These are phyloP conservation scores for Actenoides hombroni DNA, from an alignment of 2,113 vertebrate genomes.

Conservation along the genomic window DNA sequence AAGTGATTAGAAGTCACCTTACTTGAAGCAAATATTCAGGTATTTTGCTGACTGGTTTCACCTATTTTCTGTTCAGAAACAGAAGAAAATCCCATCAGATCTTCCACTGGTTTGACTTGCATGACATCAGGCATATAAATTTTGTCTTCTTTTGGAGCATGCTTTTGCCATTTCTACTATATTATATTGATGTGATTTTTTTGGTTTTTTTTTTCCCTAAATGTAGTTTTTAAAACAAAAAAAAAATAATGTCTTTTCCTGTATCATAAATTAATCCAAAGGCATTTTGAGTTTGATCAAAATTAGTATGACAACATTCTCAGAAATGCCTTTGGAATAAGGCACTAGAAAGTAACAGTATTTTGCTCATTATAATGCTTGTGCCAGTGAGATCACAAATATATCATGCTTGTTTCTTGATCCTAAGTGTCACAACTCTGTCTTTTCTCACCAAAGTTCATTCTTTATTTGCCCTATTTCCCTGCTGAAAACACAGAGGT, in stretches of 20 bases:
- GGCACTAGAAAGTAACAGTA: neutral
- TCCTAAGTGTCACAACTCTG: neutral
- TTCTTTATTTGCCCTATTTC: neutral
- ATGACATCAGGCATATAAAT: neutral
- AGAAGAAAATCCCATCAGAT: neutral
- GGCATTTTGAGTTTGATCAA: neutral
- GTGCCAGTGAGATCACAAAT: neutral
- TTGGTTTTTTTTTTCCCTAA: neutral
- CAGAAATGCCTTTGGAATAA: neutral
- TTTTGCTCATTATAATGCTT: neutral
- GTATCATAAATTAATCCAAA: neutral
- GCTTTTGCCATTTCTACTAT: neutral
- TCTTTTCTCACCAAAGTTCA: neutral
- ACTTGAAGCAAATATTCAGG: neutral
- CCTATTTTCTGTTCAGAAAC: neutral
- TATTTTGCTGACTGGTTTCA: neutral
- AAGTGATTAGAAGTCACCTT: neutral
- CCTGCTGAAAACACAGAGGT: neutral
- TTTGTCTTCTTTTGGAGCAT: neutral
- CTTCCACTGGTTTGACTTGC: neutral
- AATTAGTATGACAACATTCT: neutral
- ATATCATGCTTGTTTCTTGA: neutral
- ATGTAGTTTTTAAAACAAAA: neutral
- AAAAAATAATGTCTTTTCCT: neutral
- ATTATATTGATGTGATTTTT: neutral